Percentiles rank a stretch among this genome's conserved stretches.
These are phyloP conservation scores for Microtus montanus DNA, from an alignment of 2,113 vertebrate genomes.

Conservation along the genomic window DNA sequence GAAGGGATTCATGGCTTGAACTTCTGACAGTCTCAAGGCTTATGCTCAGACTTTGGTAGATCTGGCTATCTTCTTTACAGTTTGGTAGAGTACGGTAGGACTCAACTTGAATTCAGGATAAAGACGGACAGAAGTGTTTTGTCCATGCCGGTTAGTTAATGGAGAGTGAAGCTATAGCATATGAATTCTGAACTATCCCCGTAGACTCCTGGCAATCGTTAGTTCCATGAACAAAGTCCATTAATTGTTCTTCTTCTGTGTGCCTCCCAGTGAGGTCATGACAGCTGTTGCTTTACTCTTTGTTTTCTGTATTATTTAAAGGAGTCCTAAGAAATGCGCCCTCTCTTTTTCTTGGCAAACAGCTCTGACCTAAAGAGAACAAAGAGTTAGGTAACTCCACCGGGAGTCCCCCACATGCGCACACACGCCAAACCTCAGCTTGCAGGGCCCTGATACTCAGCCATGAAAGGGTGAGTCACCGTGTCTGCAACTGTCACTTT, in stretches of 20 bases:
- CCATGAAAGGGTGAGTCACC: slow-evolving; percentile 12
- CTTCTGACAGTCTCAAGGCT: not conserved
- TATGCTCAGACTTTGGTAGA: not conserved
- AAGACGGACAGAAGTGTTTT: not conserved
- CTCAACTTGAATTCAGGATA: not conserved
- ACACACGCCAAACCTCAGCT: not conserved
- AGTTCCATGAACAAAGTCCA: not conserved
- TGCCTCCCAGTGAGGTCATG: not conserved
- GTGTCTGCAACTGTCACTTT: not conserved
- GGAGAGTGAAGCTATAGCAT: not conserved
- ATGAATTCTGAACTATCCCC: not conserved
- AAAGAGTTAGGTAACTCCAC: slow-evolving; percentile 35
- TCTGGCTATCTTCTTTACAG: not conserved
- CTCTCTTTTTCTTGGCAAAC: slow-evolving; percentile 40
- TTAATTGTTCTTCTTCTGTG: not conserved
- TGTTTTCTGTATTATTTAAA: slow-evolving; percentile 29
- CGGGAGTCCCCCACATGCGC: not conserved
- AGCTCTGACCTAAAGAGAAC: slow-evolving; percentile 22
- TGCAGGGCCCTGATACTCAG: not conserved
- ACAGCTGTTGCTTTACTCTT: not conserved
- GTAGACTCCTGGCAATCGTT: not conserved
- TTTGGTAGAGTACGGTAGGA: not conserved
- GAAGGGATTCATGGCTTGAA: not conserved
- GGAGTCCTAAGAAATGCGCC: not conserved
- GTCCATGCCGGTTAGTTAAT: not conserved